These are phyloP conservation scores for Eristalis pertinax DNA, from an alignment of 2,888 invertebrate genomes.

Conservation along the genomic window DNA sequence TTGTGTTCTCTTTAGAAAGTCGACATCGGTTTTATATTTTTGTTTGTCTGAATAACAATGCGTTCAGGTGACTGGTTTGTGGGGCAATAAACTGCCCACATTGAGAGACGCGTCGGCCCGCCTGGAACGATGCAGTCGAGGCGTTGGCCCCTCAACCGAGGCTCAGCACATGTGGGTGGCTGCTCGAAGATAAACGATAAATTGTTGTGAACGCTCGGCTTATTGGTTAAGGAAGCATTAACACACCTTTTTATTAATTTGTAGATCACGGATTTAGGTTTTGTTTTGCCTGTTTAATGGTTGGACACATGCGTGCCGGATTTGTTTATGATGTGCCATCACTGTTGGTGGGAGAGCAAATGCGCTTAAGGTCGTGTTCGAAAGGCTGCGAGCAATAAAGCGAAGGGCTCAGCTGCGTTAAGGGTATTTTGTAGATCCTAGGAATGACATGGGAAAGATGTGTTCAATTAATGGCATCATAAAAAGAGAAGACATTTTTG, in stretches of 20 bases:
- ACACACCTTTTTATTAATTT: slow-evolving; percentile 48
- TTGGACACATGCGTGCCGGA: slow-evolving; percentile 6
- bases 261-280: background rate
- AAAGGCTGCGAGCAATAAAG: background rate
- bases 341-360: background rate
- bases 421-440: background rate
- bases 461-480: background rate
- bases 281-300: slow-evolving; percentile 15
- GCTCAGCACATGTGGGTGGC: slow-evolving; percentile 48
- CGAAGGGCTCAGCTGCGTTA: background rate
- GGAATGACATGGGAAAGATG: background rate
- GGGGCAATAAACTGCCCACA: slow-evolving; percentile 61
- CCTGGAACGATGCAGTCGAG: background rate
- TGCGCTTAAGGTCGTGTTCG: background rate
- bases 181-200: slow-evolving; percentile 31
- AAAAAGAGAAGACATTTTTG: background rate
- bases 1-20: slow-evolving; percentile 59
- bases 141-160: too few relatives aligned
- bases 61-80: slow-evolving; percentile 60
- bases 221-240: slow-evolving; percentile 61
- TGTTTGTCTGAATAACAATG: slow-evolving; percentile 51
- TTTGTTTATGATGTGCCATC: slow-evolving; percentile 18
- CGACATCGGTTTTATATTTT: slow-evolving; percentile 19
- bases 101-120: slow-evolving; percentile 14
- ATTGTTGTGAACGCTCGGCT: slow-evolving; percentile 38